Evolutionary conservation across 2,888 invertebrate species (phyloP).

Genomic region (Acrobasis repandana): DNA sequence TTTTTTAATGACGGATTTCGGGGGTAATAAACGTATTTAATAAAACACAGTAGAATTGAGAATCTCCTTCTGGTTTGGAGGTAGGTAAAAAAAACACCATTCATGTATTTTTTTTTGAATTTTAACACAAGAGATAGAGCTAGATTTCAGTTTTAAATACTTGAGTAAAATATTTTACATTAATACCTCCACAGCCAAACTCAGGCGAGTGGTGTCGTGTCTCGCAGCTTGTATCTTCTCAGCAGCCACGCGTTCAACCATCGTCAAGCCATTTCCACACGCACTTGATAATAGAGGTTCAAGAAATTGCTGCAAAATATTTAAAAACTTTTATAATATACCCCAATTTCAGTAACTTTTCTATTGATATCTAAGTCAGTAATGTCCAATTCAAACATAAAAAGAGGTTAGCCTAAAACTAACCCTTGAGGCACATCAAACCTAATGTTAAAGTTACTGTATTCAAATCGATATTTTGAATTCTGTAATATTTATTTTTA

Average conservation of each 20-base stretch:
- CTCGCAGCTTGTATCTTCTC: constrained; percentile 61
- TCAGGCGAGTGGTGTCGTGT: constrained; percentile 78
- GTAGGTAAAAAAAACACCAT: no score
- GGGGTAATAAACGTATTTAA: no score
- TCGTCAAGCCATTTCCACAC: constrained; percentile 50
- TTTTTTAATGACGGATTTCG: no score
- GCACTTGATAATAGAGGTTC: constrained; percentile 75
- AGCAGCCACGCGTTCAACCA: constrained; percentile 62
- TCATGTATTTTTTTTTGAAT: no score
- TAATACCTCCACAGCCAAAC: constrained; percentile 83
- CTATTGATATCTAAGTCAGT: no score
- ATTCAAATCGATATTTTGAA: no score
- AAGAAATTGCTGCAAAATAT: constrained; percentile 75
- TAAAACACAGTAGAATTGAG: no score
- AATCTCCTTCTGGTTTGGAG: no score
- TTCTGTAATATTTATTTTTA: no score
- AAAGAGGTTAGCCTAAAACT: neutral
- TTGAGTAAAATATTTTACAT: neutral
- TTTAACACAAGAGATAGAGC: no score
- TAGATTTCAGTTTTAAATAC: neutral
- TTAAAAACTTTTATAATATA: neutral
- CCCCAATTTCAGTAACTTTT: no score
- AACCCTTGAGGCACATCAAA: neutral
- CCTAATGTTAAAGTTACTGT: no score
- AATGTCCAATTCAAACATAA: neutral